Base-by-base conservation (phyloP, 1,140 invertebrate genomes). In the Samia ricini region DNA sequence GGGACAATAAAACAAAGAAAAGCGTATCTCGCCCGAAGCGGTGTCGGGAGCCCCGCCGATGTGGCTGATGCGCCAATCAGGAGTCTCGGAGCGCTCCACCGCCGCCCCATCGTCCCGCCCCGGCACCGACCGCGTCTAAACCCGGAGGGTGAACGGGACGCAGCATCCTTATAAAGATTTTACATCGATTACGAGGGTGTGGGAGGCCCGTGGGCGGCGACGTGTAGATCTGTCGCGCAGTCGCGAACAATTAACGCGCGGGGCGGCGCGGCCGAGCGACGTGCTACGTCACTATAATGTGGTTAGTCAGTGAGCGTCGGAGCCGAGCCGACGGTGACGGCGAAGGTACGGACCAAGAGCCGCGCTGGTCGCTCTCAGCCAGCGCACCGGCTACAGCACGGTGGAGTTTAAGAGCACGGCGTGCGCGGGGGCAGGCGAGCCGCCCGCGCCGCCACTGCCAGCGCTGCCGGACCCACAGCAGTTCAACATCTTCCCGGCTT, bases 401-500 rank as follows among this genome's bases (percentile, higher is more conserved):
- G 88, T 91, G 89, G 90, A 91, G 79, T 91, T 90, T 85, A 91
- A 91, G 83, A 89, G 87, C 69, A 72, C 83, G 81, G 86, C 88
- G 81, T 91, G 90, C 88, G 79, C 92, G 89, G 81, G 90, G 86
- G 71, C 90, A 91, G 76, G 91, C 64, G 92, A 93, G 81, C 87
- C 94, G 66, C 94, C 94, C 82, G 91, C 91, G 66, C 85, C 92
- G 66, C 91, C 92, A 71, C 91, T 92, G 56, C 81, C 91, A 72
- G 83, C 91, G 49, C 90, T 92, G 76, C 91, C 91, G 36, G 92
- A 93, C 74, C 92, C 92, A 49, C 95, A 96, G 77, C 96, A 96
- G 91, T 96, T 96, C 92, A 97, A 97, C 91, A 97, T 97, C 72
- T 96, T 97, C 85, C 96, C 96, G 66, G 96, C 96, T 55, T 96